Percentiles rank a stretch among this genome's conserved stretches.
phyloP scores from a whole-genome alignment of 2,888 invertebrate species.

The Cryptosula pallasiana region DNA sequence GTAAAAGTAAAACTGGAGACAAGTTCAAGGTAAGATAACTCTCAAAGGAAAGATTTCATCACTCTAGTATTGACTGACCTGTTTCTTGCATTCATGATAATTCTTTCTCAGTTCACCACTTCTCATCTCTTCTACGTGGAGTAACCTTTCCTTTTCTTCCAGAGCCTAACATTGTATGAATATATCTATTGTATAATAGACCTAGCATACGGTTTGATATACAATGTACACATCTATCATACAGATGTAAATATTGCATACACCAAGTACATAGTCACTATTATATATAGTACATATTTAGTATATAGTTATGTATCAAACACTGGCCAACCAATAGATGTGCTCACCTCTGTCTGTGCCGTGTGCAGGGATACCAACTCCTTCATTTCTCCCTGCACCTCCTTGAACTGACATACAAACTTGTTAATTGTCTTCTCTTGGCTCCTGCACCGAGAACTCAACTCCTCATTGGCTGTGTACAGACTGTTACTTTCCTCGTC shows the following conservation, averaged over 20 bases:
- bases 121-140: constrained; percentile 3
- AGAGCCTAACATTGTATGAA: background rate
- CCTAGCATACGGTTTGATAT: background rate
- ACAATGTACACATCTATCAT: too few relatives aligned
- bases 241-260: too few relatives aligned
- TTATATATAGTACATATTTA: too few relatives aligned
- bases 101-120: constrained; percentile 7
- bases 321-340: too few relatives aligned
- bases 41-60: too few relatives aligned
- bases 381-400: constrained; percentile 11
- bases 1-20: too few relatives aligned
- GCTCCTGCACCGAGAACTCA: background rate
- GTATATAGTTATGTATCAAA: too few relatives aligned
- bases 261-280: too few relatives aligned
- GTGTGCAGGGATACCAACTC: background rate
- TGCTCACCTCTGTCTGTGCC: constrained; percentile 15
- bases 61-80: too few relatives aligned
- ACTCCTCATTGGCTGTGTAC: background rate
- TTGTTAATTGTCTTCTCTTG: constrained; percentile 17
- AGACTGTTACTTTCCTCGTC: background rate
- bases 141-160: background rate
- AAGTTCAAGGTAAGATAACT: too few relatives aligned
- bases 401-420: constrained; percentile 14
- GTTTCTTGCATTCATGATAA: constrained; percentile 17
- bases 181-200: background rate